Conservation (phyloP, 1,140 invertebrate species). For the Harpegnathos saltator region DNA sequence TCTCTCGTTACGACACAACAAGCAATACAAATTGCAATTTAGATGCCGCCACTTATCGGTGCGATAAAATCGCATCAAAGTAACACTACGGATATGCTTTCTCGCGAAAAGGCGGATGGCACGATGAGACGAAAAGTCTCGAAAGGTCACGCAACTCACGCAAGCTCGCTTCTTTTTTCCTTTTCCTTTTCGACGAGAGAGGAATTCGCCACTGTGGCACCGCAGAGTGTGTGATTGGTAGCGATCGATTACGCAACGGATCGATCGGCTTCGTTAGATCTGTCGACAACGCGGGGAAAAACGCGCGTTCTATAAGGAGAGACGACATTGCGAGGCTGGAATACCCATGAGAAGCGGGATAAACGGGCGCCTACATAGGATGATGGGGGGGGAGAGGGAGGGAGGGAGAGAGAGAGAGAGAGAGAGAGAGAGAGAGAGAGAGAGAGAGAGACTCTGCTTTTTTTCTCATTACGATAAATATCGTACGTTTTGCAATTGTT, state of each 20-base stretch:
- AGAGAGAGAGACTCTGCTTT: constrained; percentile 16
- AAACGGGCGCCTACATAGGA: neutral
- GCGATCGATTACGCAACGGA: constrained; percentile 52
- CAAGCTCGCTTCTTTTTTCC: constrained; percentile 31
- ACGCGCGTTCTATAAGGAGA: constrained; percentile 22
- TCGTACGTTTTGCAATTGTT: constrained; percentile 63
- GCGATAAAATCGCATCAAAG: too few relatives aligned
- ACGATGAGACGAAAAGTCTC: neutral
- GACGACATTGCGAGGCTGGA: constrained; percentile 6
- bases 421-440: too few relatives aligned
- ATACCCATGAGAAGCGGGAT: constrained; percentile 53
- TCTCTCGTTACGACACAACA: too few relatives aligned
- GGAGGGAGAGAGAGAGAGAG: too few relatives aligned
- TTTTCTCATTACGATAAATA: constrained; percentile 59
- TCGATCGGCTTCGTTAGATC: constrained; percentile 67
- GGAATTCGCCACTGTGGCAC: constrained; percentile 43
- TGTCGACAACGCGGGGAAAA: constrained; percentile 42
- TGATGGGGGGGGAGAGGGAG: too few relatives aligned
- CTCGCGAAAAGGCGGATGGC: neutral
- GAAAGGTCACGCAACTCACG: constrained; percentile 12
- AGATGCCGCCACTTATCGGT: too few relatives aligned
- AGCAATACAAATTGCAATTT: too few relatives aligned
- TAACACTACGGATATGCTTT: too few relatives aligned
- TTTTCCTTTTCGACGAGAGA: constrained; percentile 11
- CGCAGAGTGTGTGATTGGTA: too few relatives aligned